Conservation (phyloP, 2,888 invertebrate species). For the Drosophila mercatorum region DNA sequence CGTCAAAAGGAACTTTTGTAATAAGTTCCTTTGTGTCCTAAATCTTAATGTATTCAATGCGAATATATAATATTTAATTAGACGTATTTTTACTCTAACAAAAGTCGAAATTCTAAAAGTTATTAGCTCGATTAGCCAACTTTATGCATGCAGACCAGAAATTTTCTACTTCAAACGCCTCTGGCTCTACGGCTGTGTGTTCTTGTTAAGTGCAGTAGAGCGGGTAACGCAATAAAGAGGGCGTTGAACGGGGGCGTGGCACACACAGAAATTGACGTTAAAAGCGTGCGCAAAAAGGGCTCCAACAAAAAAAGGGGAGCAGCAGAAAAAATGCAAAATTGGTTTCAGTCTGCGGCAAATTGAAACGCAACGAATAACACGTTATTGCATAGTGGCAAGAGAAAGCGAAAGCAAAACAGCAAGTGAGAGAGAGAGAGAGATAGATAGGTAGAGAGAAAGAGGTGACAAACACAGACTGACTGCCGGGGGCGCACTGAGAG, state of each 20-base stretch:
- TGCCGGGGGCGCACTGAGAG: neutral
- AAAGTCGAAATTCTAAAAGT: neutral
- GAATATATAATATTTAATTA: neutral
- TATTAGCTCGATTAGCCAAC: neutral
- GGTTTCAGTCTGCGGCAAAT: constrained; percentile 33
- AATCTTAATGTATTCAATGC: neutral
- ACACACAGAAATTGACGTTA: constrained; percentile 13
- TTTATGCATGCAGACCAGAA: neutral
- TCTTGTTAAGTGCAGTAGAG: neutral
- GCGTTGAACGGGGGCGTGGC: constrained; percentile 26
- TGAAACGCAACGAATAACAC: constrained; percentile 29
- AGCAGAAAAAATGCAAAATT: constrained; percentile 13
- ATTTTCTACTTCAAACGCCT: neutral
- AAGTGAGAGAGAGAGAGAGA: neutral
- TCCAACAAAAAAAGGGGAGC: neutral
- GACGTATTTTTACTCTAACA: neutral
- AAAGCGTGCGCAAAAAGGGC: neutral
- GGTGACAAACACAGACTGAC: neutral
- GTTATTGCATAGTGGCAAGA: constrained; percentile 1
- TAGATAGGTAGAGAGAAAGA: neutral
- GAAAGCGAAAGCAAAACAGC: neutral
- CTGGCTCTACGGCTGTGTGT: neutral
- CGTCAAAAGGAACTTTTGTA: neutral
- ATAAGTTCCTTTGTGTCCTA: neutral
- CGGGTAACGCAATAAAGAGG: constrained; percentile 14